phyloP scores from a whole-genome alignment of 2,113 vertebrate genomes.

The Panthera tigris region DNA sequence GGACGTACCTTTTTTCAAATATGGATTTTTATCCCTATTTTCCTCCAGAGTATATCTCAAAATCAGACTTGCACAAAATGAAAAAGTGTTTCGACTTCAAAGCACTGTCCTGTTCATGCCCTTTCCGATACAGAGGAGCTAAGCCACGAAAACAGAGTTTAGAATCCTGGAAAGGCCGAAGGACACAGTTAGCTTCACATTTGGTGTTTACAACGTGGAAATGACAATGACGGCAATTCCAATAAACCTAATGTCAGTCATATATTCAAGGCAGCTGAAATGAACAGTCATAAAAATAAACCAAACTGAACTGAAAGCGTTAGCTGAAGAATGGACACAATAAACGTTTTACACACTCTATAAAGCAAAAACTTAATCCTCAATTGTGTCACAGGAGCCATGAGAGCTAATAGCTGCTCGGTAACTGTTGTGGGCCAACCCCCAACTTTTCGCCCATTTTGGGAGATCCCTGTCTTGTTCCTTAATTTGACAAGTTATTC shows the following conservation, averaged over 20 bases:
- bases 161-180: not conserved
- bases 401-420: not conserved
- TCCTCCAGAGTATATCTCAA: not conserved
- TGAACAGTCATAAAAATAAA: slow-evolving; percentile 71
- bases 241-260: slow-evolving; percentile 59
- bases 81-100: not conserved
- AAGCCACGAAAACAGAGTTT: not conserved
- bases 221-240: slow-evolving; percentile 4
- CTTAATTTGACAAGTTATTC: not conserved
- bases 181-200: not conserved
- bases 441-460: not conserved
- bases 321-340: slow-evolving; percentile 69
- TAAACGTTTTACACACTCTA: slow-evolving; percentile 52
- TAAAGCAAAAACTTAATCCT: slow-evolving; percentile 56
- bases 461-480: not conserved
- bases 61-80: slow-evolving; percentile 18
- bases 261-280: slow-evolving; percentile 56
- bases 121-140: not conserved
- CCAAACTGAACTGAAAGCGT: slow-evolving; percentile 54
- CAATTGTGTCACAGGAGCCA: not conserved
- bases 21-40: slow-evolving; percentile 27
- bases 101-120: not conserved
- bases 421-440: not conserved
- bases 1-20: not conserved
- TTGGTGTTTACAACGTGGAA: slow-evolving; percentile 28